phyloP scores from a whole-genome alignment of 2,888 invertebrate genomes.

The Mayetiola destructor region DNA sequence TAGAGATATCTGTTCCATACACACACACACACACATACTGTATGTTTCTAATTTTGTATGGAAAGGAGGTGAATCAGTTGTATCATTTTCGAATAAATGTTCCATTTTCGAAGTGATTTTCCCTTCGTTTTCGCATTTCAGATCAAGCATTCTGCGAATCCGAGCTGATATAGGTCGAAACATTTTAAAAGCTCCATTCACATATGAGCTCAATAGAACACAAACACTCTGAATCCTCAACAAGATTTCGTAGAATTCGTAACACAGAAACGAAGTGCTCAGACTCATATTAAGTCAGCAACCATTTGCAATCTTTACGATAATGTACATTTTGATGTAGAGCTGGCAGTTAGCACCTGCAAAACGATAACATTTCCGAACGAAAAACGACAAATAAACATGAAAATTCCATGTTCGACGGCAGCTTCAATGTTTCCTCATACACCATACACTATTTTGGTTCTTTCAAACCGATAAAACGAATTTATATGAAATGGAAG shows the following conservation, averaged over 20 bases:
- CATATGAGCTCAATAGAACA: no score
- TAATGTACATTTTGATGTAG: conserved; percentile 12
- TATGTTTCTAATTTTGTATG: background rate
- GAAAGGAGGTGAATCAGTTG: conserved; percentile 1
- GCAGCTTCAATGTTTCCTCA: conserved; percentile 1
- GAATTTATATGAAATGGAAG: conserved; percentile 1
- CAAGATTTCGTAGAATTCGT: background rate
- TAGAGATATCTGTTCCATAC: no score
- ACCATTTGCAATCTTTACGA: conserved; percentile 13
- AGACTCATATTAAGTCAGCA: conserved; percentile 5
- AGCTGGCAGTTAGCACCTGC: conserved; percentile 20
- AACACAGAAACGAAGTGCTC: background rate
- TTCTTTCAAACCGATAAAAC: conserved; percentile 7
- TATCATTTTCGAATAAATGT: conserved; percentile 5
- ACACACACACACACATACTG: no score
- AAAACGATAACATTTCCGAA: conserved; percentile 18
- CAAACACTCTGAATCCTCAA: conserved; percentile 7
- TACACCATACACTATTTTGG: background rate
- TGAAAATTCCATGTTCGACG: no score
- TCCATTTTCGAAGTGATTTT: background rate
- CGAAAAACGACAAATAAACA: no score
- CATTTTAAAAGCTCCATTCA: conserved; percentile 4
- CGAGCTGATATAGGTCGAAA: background rate
- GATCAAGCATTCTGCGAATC: background rate
- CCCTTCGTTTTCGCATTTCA: background rate